phyloP scores from a whole-genome alignment of 2,888 invertebrate species.

The Hydraecia micacea region DNA sequence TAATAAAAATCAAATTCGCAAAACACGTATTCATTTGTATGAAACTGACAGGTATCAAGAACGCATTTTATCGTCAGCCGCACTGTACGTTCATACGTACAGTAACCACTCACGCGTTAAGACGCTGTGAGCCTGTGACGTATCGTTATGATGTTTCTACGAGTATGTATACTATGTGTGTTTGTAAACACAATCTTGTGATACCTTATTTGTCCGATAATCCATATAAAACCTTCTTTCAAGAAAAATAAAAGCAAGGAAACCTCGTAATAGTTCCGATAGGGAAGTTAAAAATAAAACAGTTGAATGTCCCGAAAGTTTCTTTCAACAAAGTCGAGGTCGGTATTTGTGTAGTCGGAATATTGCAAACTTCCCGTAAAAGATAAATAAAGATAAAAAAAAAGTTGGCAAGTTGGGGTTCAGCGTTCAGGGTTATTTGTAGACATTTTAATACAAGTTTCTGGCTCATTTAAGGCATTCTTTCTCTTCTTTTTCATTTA shows the following conservation, averaged over 20 bases:
- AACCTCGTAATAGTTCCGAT: slow-evolving; percentile 13
- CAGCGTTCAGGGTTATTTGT: slow-evolving; percentile 1
- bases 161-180: neutral
- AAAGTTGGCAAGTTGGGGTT: slow-evolving; percentile 19
- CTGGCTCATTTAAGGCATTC: neutral
- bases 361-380: slow-evolving; percentile 32
- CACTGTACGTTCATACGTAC: neutral
- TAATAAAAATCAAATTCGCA: neutral
- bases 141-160: neutral
- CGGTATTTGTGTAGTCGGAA: slow-evolving; percentile 39
- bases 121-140: neutral
- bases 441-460: slow-evolving; percentile 24
- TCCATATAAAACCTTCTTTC: neutral
- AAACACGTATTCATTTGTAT: neutral
- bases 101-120: too few species aligned
- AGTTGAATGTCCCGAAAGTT: slow-evolving; percentile 27
- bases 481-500: neutral
- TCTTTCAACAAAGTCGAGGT: slow-evolving; percentile 6
- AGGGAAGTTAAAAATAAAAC: slow-evolving; percentile 28
- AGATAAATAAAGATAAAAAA: slow-evolving; percentile 47
- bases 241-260: neutral
- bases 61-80: neutral
- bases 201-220: neutral
- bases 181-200: neutral
- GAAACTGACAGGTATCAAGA: neutral